Conservation (phyloP, 2,113 vertebrate species). For the Amia ocellicauda region DNA sequence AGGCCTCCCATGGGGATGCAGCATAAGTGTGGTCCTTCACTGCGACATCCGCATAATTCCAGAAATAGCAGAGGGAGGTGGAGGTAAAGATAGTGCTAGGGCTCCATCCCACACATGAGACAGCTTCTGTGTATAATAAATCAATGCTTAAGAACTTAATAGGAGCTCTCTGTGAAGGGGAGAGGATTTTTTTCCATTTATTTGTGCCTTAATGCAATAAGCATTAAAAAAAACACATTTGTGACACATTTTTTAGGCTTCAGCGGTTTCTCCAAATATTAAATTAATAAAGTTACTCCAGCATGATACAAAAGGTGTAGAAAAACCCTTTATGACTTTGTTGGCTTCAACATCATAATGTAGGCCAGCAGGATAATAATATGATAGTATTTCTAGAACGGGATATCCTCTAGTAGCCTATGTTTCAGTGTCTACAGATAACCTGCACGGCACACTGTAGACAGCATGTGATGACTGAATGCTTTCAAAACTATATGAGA, state of each 20-base stretch:
- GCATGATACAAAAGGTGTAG: too few relatives aligned
- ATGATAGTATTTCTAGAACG: too few relatives aligned
- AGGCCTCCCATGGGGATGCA: constrained; percentile 49
- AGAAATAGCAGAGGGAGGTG: constrained; percentile 60
- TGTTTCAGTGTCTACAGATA: neutral
- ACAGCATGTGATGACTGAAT: neutral
- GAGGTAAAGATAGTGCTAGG: constrained; percentile 57
- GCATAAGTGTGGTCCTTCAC: constrained; percentile 49
- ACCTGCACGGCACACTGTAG: constrained; percentile 7
- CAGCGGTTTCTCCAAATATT: too few relatives aligned
- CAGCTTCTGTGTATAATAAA: constrained; percentile 55
- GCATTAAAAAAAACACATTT: too few relatives aligned
- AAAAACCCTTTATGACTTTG: too few relatives aligned
- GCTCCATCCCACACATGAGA: constrained; percentile 50
- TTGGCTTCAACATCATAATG: too few relatives aligned
- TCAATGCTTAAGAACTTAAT: constrained; percentile 50
- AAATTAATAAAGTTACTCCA: too few relatives aligned
- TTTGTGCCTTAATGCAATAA: neutral
- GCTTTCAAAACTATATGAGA: constrained; percentile 11
- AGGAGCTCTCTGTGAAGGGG: constrained; percentile 28
- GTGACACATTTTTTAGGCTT: too few relatives aligned
- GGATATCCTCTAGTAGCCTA: too few relatives aligned
- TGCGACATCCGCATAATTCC: constrained; percentile 57
- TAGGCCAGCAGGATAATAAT: too few relatives aligned
- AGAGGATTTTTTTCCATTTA: constrained; percentile 21